phyloP scores from a whole-genome alignment of 2,797 vertebrate species.

The Spondyliosoma cantharus region DNA sequence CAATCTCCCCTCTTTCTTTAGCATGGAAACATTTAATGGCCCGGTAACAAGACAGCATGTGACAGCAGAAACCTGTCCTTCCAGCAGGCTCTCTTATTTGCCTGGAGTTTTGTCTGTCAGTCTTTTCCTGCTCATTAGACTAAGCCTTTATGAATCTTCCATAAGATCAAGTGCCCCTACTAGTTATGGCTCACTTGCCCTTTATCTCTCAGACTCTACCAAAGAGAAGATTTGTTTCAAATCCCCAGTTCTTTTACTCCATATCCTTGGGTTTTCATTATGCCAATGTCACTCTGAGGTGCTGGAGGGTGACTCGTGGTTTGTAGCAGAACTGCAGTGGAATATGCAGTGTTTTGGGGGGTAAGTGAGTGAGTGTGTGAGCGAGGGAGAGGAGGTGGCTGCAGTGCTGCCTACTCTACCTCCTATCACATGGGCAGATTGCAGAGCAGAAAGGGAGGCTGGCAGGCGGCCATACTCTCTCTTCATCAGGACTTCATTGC shows the following conservation, averaged over 20 bases:
- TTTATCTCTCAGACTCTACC: conserved; percentile 69
- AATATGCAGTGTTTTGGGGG: conserved; percentile 74
- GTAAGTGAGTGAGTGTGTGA: conserved; percentile 52
- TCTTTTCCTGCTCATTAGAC: conserved; percentile 63
- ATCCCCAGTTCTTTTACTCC: conserved; percentile 68
- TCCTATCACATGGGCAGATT: conserved; percentile 82
- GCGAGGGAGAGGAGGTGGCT: conserved; percentile 73
- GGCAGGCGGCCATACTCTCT: conserved; percentile 78
- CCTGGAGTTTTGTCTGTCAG: conserved; percentile 56
- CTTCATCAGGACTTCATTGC: conserved; percentile 79
- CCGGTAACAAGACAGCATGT: conserved; percentile 42
- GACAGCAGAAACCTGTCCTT: conserved; percentile 61
- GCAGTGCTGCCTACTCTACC: conserved; percentile 75
- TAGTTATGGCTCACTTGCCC: conserved; percentile 70
- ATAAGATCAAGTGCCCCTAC: conserved; percentile 69
- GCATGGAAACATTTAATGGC: conserved; percentile 46
- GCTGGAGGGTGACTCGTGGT: conserved; percentile 73
- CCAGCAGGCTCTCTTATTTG: conserved; percentile 49
- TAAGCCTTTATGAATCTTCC: conserved; percentile 77
- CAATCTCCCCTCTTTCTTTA: conserved; percentile 20
- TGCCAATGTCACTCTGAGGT: conserved; percentile 74
- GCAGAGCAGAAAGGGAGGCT: conserved; percentile 81
- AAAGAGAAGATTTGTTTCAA: conserved; percentile 75
- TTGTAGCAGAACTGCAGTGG: conserved; percentile 76
- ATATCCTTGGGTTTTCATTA: conserved; percentile 75